Base-by-base conservation (phyloP, 2,113 vertebrate genomes). In the Centropristis striata region DNA sequence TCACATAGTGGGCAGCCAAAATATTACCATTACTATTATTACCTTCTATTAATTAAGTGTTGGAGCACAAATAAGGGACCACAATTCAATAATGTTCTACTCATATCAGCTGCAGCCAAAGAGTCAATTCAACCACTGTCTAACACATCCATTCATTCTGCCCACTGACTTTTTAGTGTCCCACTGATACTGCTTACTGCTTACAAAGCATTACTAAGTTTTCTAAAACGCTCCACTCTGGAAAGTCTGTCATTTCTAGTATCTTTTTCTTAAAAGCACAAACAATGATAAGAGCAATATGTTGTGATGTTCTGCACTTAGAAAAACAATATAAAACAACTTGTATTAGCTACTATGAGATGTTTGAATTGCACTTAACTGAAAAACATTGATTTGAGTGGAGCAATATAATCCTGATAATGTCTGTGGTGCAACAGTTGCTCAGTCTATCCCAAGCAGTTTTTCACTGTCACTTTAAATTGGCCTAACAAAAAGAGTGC, bases 91-190 rank as follows among this genome's bases (percentile, higher is more conserved):
- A 68, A 46, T 74, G 55, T 39, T 27, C 53, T 49, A 32, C 32
- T 32, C 23, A 61, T 39, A 70, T 67, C 23, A 79, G 69, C 41
- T 32, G 59, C 39, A 49, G 71, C 54, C 64, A 67, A 75, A 68
- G 16, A 61, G 23, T 16, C 72, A 42, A 75, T 77, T 83, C 32
- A 54, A 58, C 59, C 66, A 70, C 61, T 80, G 44, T 68, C 65
- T 65, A 84, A 78, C 41, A 66, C 67, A 72, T 55, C 32, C 70
- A 80, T 65, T 80, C 39, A 73, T 49, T 78, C 78, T 51, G 1
- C 32, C 44, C 44, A 75, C 47, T 87, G 78, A 46, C 12, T 66
- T 59, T 70, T 65, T 16, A 36, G 47, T 41, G 18, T 49, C 37
- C 63, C 28, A 70, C 42, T 18, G 37, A 78, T 32, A 57, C 8